These are phyloP conservation scores for Petromus typicus DNA, from an alignment of 2,113 vertebrate species.

Conservation along the genomic window DNA sequence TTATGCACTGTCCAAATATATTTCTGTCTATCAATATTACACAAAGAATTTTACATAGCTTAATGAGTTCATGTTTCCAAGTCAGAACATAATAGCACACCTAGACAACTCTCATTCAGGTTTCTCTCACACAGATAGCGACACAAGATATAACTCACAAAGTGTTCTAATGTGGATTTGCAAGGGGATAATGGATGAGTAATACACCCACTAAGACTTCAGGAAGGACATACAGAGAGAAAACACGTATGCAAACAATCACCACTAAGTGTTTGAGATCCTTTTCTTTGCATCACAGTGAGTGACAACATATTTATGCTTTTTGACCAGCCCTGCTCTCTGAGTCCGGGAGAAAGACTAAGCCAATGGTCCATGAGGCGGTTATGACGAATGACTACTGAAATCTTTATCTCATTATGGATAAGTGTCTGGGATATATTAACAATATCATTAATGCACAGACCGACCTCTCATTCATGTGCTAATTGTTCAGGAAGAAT, in stretches of 20 bases:
- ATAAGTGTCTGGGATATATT: not conserved
- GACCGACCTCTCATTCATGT: not conserved
- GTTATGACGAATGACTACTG: not conserved
- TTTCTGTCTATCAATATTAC: not conserved
- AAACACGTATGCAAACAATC: not conserved
- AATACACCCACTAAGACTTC: not conserved
- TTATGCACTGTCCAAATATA: not conserved
- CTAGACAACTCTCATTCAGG: not conserved
- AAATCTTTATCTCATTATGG: not conserved
- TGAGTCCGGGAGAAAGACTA: not conserved
- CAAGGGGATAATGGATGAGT: not conserved
- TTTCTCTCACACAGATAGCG: not conserved
- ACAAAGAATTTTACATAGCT: not conserved
- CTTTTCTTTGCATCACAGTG: not conserved
- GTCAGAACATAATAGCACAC: not conserved
- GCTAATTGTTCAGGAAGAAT: not conserved
- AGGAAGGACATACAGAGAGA: not conserved
- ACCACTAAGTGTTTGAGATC: not conserved
- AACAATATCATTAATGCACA: not conserved
- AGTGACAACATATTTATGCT: fast-evolving
- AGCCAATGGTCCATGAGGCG: not conserved
- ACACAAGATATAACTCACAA: not conserved
- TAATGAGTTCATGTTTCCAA: not conserved
- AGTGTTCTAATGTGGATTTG: not conserved
- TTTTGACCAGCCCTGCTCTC: not conserved